Evolutionary conservation across 2,797 vertebrate species (phyloP), one percentile per base, ranked within the genome.

Genomic region (Rhodeus uyekii): DNA sequence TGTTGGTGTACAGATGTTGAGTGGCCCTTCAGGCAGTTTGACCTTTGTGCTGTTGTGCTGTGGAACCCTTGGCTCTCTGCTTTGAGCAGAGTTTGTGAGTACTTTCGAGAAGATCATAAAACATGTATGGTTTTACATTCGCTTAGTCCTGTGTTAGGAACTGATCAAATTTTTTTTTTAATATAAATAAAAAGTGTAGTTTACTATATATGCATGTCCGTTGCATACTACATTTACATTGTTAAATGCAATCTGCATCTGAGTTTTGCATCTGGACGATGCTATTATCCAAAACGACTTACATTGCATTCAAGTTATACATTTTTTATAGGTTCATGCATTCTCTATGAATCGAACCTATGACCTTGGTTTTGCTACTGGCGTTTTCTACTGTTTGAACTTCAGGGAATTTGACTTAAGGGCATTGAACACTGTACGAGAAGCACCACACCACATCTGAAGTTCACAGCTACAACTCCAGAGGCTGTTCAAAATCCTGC

Each of bases 11-110:
- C 76, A 76, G 80, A 76, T 60, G 72, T 82, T 76, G 73, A 82
- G 81, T 82, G 81, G 64, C 81, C 64, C 81, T 82, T 82, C 73
- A 82, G 81, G 81, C 73, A 3, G 63, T 77, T 76, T 82, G 81
- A 82, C 81, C 64, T 67, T 61, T 68, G 64, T 69, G 39, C 53
- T 61, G 32, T 67, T 76, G 63, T 69, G 38, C 48, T 76, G 3
- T 69, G 73, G 64, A 61, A 82, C 39, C 69, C 73, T 82, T 13
- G 50, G 29, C 39, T 69, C 72, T 67, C 38, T 82, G 50, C 38
- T 76, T 82, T 60, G 48, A 76, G 42, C 19, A 1, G 71, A 48
- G 60, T 65, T 75, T 75, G 42, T 55, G 71, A 42, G 73, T 36
- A 58, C 63, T 82, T 60, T 22, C 60, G 18, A 32, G 64, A 58